Conservation (phyloP, 2,113 vertebrate genomes). For the Eulacestoma nigropectus region DNA sequence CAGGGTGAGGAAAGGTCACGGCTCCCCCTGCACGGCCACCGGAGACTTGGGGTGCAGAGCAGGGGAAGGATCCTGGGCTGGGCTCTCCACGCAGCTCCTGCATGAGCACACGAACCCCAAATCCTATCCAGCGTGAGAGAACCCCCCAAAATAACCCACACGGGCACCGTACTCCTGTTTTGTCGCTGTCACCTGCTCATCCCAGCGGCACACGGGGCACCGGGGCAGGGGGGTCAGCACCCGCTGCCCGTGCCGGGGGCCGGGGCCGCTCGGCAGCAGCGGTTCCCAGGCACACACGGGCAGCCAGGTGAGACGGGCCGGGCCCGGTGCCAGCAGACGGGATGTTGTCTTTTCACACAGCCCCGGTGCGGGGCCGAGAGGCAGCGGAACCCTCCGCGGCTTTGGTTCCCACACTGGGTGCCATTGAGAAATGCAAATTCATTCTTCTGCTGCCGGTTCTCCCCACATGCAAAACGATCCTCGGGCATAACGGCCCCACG, state of each 20-base stretch:
- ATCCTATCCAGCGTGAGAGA: not conserved
- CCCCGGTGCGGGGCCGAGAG: not conserved
- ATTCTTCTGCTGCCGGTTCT: not conserved
- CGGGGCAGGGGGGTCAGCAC: fast-evolving
- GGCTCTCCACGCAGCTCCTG: not conserved
- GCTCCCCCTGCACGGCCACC: fast-evolving
- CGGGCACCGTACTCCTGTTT: fast-evolving
- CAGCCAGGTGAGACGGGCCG: conserved; percentile 56
- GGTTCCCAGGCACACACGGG: conserved; percentile 50
- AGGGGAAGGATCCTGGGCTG: not conserved
- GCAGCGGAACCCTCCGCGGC: not conserved
- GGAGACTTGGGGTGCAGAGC: not conserved
- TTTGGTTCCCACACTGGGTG: conserved; percentile 40
- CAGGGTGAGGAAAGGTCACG: not conserved
- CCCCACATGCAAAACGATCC: conserved; percentile 53
- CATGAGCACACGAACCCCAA: not conserved
- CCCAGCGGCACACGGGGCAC: fast-evolving
- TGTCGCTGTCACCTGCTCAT: fast-evolving
- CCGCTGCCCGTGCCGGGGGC: not conserved
- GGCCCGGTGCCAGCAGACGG: conserved; percentile 17
- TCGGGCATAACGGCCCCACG: not conserved
- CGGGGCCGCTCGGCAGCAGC: not conserved
- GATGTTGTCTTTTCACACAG: conserved; percentile 69
- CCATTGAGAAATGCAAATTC: conserved; percentile 71
- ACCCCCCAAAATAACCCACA: fast-evolving